A percentile compares a stretch with the other conserved stretches of the same genome.
These are phyloP conservation scores for Cyaniris semiargus DNA, from an alignment of 2,888 invertebrate genomes.

Conservation along the genomic window DNA sequence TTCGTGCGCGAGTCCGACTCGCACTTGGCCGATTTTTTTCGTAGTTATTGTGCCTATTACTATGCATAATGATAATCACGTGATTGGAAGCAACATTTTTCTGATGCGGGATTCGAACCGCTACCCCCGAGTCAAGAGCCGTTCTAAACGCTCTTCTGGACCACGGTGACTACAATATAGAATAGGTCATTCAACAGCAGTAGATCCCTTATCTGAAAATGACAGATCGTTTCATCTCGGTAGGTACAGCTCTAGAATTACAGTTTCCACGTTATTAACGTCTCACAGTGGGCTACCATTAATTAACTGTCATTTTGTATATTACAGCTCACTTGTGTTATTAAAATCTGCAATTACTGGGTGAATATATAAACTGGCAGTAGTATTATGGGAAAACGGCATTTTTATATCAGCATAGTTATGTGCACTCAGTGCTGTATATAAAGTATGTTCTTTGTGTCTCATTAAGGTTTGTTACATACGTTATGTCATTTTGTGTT, in stretches of 20 bases:
- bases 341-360: neutral
- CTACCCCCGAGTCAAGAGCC: too few species aligned
- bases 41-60: too few species aligned
- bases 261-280: neutral
- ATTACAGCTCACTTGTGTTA: neutral
- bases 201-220: too few species aligned
- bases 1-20: too few species aligned
- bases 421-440: neutral
- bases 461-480: neutral
- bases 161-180: too few species aligned
- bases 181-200: too few species aligned
- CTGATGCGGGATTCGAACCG: too few species aligned
- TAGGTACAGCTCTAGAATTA: neutral
- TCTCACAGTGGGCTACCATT: neutral
- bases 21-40: too few species aligned
- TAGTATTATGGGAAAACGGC: neutral
- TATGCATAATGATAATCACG: too few species aligned
- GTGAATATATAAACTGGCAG: neutral
- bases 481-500: neutral
- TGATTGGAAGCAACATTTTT: too few species aligned
- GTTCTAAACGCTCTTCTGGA: too few species aligned
- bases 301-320: neutral
- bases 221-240: neutral
- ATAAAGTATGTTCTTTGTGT: constrained; percentile 4
- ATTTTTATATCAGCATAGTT: constrained; percentile 11